These are phyloP conservation scores for Melipona quadrifasciata DNA, from an alignment of 1,140 invertebrate species.

Conservation along the genomic window DNA sequence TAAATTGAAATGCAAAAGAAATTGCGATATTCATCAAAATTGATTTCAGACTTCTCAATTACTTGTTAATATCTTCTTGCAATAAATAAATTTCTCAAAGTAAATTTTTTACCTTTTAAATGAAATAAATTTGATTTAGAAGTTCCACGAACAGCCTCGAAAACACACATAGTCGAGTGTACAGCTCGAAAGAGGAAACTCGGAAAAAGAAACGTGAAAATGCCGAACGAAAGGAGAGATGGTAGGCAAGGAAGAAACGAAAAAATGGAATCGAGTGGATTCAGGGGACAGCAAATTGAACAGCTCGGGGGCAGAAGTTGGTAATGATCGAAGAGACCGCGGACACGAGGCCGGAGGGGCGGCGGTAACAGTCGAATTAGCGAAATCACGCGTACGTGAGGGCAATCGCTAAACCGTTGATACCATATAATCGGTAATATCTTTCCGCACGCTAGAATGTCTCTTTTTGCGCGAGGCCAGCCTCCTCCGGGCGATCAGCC, in stretches of 20 bases:
- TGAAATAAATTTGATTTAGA: too few species aligned
- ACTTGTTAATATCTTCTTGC: too few species aligned
- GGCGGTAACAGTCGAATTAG: conserved; percentile 52
- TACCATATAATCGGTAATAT: conserved; percentile 51
- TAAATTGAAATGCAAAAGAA: too few species aligned
- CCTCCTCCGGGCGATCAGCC: conserved; percentile 33
- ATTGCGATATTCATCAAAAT: too few species aligned
- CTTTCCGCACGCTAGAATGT: conserved; percentile 52
- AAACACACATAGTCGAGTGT: background rate
- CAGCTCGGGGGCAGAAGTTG: conserved; percentile 32
- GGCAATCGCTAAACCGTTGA: conserved; percentile 46
- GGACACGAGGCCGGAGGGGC: background rate
- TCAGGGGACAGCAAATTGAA: conserved; percentile 16
- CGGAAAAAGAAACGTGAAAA: background rate
- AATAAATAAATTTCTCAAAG: too few species aligned
- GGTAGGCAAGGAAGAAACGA: background rate
- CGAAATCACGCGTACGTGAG: conserved; percentile 48
- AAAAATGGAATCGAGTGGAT: background rate
- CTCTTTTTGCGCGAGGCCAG: conserved; percentile 33
- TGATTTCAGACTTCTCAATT: too few species aligned
- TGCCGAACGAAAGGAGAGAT: background rate
- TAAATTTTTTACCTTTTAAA: too few species aligned
- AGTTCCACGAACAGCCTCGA: background rate
- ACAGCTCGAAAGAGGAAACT: background rate
- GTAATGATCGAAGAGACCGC: conserved; percentile 41